phyloP scores from a whole-genome alignment of 2,888 invertebrate genomes.

The Tipula vernalis region DNA sequence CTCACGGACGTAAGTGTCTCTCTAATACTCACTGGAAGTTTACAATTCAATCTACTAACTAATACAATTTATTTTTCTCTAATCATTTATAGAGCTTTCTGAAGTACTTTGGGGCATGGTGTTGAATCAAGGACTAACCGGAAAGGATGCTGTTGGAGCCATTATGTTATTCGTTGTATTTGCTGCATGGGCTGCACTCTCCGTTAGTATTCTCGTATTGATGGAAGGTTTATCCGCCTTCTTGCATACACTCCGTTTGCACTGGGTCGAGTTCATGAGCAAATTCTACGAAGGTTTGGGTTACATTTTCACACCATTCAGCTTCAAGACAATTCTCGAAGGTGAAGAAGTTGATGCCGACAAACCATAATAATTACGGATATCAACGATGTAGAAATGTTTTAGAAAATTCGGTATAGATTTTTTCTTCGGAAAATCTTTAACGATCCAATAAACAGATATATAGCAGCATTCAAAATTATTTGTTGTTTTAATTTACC shows the following conservation, averaged over 20 bases:
- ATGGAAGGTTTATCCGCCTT: constrained; percentile 98
- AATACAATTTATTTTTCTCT: background rate
- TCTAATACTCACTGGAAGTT: background rate
- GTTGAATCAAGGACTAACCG: constrained; percentile 55
- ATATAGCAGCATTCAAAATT: background rate
- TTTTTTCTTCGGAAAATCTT: background rate
- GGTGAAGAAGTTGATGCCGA: constrained; percentile 32
- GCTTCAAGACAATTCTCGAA: constrained; percentile 56
- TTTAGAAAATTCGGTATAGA: background rate
- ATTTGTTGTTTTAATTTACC: background rate
- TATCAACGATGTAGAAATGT: background rate
- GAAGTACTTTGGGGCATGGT: constrained; percentile 88
- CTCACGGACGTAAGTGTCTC: constrained; percentile 77
- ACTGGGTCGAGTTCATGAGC: constrained; percentile 92
- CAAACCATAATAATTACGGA: background rate
- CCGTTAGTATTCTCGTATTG: constrained; percentile 80
- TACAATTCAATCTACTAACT: background rate
- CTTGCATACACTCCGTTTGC: constrained; percentile 87
- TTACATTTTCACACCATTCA: constrained; percentile 66
- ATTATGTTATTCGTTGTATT: constrained; percentile 70
- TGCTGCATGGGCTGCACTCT: constrained; percentile 75
- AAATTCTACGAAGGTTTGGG: constrained; percentile 72
- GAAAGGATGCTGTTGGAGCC: constrained; percentile 56
- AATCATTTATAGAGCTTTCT: constrained; percentile 45
- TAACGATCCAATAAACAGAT: background rate